These are phyloP conservation scores for Rhagologus leucostigma DNA, from an alignment of 2,113 vertebrate species.

Conservation along the genomic window DNA sequence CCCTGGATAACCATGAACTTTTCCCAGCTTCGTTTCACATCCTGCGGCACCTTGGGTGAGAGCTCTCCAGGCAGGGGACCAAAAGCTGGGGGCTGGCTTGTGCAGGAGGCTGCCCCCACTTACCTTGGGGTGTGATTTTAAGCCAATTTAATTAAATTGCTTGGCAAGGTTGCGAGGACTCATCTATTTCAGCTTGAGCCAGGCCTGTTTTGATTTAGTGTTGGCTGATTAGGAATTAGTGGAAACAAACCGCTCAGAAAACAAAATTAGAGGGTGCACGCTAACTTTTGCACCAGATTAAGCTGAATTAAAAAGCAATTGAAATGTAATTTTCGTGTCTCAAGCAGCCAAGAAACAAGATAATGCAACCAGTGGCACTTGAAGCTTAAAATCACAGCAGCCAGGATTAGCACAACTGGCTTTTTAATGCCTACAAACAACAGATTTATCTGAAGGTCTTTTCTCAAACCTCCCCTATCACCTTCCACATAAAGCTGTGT, in stretches of 20 bases:
- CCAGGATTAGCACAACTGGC: background rate
- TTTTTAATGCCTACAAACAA: background rate
- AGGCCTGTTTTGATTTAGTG: constrained; percentile 7
- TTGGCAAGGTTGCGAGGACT: background rate
- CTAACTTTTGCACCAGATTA: constrained; percentile 40
- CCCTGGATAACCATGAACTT: background rate
- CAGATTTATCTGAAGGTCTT: background rate
- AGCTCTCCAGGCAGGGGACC: background rate
- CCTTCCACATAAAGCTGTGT: background rate
- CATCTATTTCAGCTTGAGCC: background rate
- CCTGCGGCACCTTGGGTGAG: background rate
- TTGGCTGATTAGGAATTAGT: constrained; percentile 17
- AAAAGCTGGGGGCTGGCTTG: background rate
- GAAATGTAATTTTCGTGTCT: constrained; percentile 28
- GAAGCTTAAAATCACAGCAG: background rate
- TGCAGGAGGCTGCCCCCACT: background rate
- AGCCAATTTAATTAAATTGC: constrained; percentile 35
- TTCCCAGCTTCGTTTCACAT: background rate
- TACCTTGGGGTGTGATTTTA: background rate
- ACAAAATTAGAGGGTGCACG: constrained; percentile 1
- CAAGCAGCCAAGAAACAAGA: constrained; percentile 24
- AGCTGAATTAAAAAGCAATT: constrained; percentile 43
- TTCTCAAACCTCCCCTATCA: background rate
- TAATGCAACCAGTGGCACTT: background rate
- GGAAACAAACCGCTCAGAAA: constrained; percentile 8